phyloP scores from a whole-genome alignment of 2,113 vertebrate species.

The Zosterops japonicus region DNA sequence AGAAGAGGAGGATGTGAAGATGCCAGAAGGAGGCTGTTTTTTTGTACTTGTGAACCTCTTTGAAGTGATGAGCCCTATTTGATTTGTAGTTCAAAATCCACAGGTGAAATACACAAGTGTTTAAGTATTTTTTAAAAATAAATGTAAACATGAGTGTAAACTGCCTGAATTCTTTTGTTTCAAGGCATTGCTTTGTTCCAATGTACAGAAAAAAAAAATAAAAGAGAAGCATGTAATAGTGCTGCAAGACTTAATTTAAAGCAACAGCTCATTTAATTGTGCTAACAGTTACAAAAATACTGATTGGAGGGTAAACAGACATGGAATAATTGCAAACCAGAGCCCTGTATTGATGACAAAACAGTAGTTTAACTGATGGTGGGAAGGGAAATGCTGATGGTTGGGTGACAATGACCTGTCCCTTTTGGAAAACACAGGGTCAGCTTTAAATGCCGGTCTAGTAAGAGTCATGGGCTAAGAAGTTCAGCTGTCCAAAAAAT shows the following conservation, averaged over 20 bases:
- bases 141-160: background rate
- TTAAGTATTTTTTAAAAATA: conserved; percentile 34
- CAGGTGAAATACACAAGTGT: conserved; percentile 1
- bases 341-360: background rate
- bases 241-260: conserved; percentile 6
- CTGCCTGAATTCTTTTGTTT: conserved; percentile 13
- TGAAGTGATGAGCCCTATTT: conserved; percentile 4
- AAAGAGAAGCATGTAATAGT: background rate
- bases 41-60: conserved; percentile 54
- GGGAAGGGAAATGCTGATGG: background rate
- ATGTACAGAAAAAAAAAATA: conserved; percentile 22
- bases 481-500: conserved; percentile 16
- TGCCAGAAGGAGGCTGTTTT: background rate
- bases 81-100: conserved; percentile 33
- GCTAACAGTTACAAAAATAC: background rate
- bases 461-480: background rate
- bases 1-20: conserved; percentile 97
- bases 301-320: background rate
- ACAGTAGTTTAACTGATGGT: background rate
- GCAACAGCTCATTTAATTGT: background rate
- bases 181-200: background rate
- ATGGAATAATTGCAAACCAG: background rate
- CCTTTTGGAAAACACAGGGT: background rate
- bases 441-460: background rate
- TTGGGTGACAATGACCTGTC: background rate